phyloP scores from a whole-genome alignment of 2,888 invertebrate genomes.

The Chironomus tentans region DNA sequence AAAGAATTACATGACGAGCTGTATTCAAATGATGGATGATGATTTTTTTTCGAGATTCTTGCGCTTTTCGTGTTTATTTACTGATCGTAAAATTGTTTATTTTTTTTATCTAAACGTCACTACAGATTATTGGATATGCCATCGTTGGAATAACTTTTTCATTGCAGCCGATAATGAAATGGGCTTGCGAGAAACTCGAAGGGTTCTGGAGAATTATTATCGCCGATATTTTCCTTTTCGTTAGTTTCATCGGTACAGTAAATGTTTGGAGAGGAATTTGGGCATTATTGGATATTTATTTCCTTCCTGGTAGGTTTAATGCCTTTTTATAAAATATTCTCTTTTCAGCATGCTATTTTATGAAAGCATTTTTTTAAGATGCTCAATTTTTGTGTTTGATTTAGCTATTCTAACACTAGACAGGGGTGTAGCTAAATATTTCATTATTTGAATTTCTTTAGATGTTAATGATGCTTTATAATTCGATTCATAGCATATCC shows the following conservation, averaged over 20 bases:
- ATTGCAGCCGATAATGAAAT: constrained; percentile 63
- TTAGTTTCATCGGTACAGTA: constrained; percentile 71
- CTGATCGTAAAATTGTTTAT: too few relatives aligned
- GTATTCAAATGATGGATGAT: neutral
- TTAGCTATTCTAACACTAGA: too few relatives aligned
- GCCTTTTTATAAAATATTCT: too few relatives aligned
- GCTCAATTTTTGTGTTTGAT: neutral
- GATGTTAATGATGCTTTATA: too few relatives aligned
- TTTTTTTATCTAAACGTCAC: constrained; percentile 32
- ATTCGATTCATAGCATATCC: too few relatives aligned
- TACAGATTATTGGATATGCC: constrained; percentile 62
- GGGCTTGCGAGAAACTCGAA: constrained; percentile 56
- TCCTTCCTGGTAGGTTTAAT: constrained; percentile 56
- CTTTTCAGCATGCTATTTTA: too few relatives aligned
- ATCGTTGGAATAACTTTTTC: constrained; percentile 63
- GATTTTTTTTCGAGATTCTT: neutral
- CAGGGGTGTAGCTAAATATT: too few relatives aligned
- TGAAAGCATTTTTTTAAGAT: constrained; percentile 4
- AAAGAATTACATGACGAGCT: too few relatives aligned
- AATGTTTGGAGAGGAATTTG: constrained; percentile 85
- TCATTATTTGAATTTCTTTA: too few relatives aligned
- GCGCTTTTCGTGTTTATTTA: neutral
- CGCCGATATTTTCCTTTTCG: constrained; percentile 66
- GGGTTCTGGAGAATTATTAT: constrained; percentile 59
- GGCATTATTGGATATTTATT: constrained; percentile 63